phyloP scores from a whole-genome alignment of 2,888 invertebrate genomes.

The Aspidiotus destructor region DNA sequence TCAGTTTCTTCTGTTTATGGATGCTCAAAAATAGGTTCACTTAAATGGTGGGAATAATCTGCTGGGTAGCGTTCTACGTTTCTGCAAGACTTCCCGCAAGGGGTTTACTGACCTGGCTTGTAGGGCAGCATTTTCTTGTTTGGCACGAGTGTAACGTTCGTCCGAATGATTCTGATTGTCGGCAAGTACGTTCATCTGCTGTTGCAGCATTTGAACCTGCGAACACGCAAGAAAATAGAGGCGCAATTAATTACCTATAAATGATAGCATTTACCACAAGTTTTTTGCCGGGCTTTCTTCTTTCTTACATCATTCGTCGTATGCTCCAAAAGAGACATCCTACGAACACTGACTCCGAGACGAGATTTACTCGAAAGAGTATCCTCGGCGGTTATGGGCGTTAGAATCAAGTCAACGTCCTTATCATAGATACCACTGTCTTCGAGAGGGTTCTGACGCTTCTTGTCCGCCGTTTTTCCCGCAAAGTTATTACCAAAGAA shows the following conservation, averaged over 20 bases:
- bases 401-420: conserved; percentile 36
- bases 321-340: conserved; percentile 46
- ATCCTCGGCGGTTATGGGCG: conserved; percentile 20
- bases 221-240: neutral
- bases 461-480: neutral
- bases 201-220: conserved; percentile 84
- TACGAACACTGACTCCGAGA: neutral
- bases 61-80: no score
- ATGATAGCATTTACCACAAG: no score
- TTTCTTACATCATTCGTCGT: conserved; percentile 52
- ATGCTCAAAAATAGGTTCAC: no score
- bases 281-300: no score
- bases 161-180: conserved; percentile 80
- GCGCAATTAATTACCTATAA: no score
- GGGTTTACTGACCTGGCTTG: conserved; percentile 52
- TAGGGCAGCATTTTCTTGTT: conserved; percentile 84
- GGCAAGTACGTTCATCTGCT: conserved; percentile 79
- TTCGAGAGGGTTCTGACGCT: neutral
- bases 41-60: no score
- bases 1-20: no score
- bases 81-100: no score
- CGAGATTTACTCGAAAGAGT: neutral
- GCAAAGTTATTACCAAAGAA: conserved; percentile 47
- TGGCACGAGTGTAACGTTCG: conserved; percentile 77
- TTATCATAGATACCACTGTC: conserved; percentile 30